Evolutionary conservation across 2,888 invertebrate genomes (phyloP).

Genomic region (Enchytraeus crypticus): DNA sequence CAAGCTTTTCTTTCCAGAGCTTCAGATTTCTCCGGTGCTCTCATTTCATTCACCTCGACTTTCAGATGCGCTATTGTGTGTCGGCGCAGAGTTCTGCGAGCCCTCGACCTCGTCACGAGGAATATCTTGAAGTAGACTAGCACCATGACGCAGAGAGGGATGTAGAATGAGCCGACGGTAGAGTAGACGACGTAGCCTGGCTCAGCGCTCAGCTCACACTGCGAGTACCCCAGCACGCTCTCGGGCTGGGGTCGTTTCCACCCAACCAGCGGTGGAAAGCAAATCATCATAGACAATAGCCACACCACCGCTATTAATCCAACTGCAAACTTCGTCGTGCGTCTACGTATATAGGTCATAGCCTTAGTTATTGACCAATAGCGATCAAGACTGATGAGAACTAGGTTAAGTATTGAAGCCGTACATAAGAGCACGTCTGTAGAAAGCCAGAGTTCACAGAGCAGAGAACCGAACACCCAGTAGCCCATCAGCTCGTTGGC

Average conservation of each 20-base stretch:
- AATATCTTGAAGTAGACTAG: conserved; percentile 98
- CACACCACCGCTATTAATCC: conserved; percentile 90
- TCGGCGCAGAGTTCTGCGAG: conserved; percentile 59
- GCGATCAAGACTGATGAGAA: conserved; percentile 47
- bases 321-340: conserved; percentile 81
- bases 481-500: conserved; percentile 96
- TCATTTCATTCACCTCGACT: too few species aligned
- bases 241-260: conserved; percentile 63
- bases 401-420: conserved; percentile 49
- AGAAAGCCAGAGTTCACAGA: conserved; percentile 51
- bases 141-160: conserved; percentile 98
- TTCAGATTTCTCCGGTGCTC: too few species aligned
- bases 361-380: conserved; percentile 88
- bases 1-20: too few species aligned
- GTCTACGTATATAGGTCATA: conserved; percentile 80
- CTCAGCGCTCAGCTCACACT: conserved; percentile 64
- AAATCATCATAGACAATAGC: conserved; percentile 85
- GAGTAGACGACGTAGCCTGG: conserved; percentile 96
- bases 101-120: conserved; percentile 84
- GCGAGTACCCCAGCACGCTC: conserved; percentile 51
- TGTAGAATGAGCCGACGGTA: conserved; percentile 95
- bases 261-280: conserved; percentile 86
- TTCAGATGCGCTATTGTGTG: too few species aligned
- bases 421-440: conserved; percentile 50
- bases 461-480: conserved; percentile 45